Percentiles rank a stretch among this genome's conserved stretches.
Conservation (phyloP, 2,797 vertebrate genomes). For the Brachyrhaphis roseni region DNA sequence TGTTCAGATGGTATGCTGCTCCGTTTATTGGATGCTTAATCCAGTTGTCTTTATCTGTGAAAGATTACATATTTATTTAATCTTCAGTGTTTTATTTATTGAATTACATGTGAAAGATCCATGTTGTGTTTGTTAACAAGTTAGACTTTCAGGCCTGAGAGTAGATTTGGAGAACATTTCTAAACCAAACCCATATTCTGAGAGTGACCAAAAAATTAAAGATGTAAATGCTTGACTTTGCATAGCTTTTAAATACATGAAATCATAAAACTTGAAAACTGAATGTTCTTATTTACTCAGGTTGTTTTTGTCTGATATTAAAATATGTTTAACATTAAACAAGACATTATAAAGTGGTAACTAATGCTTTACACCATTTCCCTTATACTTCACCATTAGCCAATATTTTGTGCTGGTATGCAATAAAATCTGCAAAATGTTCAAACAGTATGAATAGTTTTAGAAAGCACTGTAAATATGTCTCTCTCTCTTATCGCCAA, state of each 20-base stretch:
- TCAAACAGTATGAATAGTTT: not conserved
- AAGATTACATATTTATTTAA: not conserved
- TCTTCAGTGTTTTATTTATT: not conserved
- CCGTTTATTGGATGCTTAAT: conserved; percentile 78
- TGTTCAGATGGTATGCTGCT: conserved; percentile 85
- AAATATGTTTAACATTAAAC: no score
- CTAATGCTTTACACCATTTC: not conserved
- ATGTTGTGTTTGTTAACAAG: no score
- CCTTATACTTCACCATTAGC: not conserved
- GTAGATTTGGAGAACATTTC: no score
- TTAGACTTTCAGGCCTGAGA: no score
- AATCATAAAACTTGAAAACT: no score
- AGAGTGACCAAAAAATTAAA: no score
- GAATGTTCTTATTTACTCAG: no score
- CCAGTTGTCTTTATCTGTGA: conserved; percentile 82
- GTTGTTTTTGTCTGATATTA: no score
- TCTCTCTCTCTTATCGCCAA: not conserved
- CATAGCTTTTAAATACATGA: no score
- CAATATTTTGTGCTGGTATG: not conserved
- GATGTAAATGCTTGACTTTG: no score
- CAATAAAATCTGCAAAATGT: not conserved
- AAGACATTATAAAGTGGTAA: not conserved
- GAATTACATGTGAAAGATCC: not conserved
- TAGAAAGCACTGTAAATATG: not conserved
- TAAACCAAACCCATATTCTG: no score